phyloP scores from a whole-genome alignment of 2,797 vertebrate species.

The Pseudotriccus pelzelni region DNA sequence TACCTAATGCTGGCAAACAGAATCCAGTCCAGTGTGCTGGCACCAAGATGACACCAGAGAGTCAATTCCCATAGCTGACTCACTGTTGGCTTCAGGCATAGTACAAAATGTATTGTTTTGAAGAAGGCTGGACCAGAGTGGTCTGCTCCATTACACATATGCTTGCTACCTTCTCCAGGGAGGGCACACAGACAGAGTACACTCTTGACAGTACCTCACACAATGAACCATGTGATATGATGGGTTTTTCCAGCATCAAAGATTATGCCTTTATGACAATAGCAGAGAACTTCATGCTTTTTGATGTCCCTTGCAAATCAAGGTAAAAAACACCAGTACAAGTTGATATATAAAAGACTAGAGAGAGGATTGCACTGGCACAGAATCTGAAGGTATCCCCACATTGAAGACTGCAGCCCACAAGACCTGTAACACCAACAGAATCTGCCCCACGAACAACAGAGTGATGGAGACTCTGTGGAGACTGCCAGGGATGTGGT shows the following conservation, averaged over 20 bases:
- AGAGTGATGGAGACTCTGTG: neutral
- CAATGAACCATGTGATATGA: fast-evolving
- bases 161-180: neutral
- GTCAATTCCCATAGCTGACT: conserved; percentile 18
- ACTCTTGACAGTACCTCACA: neutral
- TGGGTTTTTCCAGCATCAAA: neutral
- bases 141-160: neutral
- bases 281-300: neutral
- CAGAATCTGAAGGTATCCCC: neutral
- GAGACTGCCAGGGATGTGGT: neutral
- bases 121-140: neutral
- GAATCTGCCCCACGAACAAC: neutral
- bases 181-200: neutral
- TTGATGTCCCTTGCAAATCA: neutral
- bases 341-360: neutral
- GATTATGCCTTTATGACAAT: neutral
- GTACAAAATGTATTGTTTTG: conserved; percentile 28
- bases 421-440: neutral
- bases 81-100: neutral
- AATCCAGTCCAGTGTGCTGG: neutral
- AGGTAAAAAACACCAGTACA: neutral
- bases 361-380: neutral
- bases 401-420: neutral
- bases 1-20: conserved; percentile 10
- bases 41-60: neutral